phyloP scores from a whole-genome alignment of 2,113 vertebrate genomes.

The Colaptes auratus region DNA sequence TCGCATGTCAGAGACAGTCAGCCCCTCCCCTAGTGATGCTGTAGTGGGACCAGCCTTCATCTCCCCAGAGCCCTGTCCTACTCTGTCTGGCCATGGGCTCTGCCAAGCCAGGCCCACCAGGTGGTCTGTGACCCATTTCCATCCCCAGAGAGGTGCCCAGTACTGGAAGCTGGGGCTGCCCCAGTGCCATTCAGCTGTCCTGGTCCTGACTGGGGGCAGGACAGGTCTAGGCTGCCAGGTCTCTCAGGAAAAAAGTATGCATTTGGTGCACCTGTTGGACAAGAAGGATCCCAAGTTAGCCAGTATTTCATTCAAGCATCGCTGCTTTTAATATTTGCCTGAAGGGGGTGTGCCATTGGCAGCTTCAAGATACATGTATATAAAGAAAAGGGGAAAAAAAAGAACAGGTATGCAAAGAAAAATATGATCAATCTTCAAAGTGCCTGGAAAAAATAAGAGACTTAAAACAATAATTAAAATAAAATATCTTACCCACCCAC shows the following conservation, averaged over 20 bases:
- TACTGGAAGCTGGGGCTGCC: fast-evolving
- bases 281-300: neutral
- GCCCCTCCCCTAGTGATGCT: neutral
- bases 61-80: neutral
- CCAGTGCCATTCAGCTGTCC: fast-evolving
- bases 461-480: neutral
- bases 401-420: neutral
- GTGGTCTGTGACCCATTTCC: fast-evolving
- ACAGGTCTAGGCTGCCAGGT: fast-evolving
- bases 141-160: neutral
- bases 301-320: neutral
- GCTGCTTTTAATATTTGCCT: neutral
- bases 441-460: neutral
- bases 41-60: neutral
- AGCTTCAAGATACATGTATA: neutral
- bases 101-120: fast-evolving
- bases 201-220: neutral
- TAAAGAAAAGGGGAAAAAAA: neutral
- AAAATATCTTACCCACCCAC: no score
- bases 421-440: neutral
- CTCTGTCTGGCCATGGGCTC: neutral
- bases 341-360: neutral
- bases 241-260: neutral
- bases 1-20: neutral
- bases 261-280: neutral